Evolutionary conservation across 2,888 invertebrate species (phyloP).

Genomic region (Stenotaenia linearis): DNA sequence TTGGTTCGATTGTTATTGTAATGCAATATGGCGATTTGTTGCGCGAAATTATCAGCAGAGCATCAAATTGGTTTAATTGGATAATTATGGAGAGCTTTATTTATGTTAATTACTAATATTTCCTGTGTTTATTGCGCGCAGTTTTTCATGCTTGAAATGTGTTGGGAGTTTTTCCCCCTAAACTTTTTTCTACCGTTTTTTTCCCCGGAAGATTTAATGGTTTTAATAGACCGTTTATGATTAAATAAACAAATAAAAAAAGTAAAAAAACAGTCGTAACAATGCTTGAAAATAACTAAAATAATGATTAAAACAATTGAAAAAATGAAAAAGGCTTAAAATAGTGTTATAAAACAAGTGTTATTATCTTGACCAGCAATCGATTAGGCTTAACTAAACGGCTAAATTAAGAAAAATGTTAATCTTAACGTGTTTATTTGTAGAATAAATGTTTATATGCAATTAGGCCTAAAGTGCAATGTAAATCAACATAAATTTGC

Average conservation of each 20-base stretch:
- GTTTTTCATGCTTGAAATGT: neutral
- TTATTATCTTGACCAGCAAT: no score
- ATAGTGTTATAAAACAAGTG: no score
- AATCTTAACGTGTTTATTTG: neutral
- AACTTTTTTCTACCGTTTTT: neutral
- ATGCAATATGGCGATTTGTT: neutral
- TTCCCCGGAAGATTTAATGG: neutral
- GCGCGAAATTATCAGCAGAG: neutral
- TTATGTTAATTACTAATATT: neutral
- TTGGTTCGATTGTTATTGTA: neutral
- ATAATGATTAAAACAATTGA: no score
- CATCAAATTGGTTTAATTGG: neutral
- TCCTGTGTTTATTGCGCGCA: neutral
- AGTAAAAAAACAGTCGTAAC: no score
- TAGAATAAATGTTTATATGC: neutral
- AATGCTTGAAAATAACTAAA: no score
- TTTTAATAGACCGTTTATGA: neutral
- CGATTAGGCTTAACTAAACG: no score
- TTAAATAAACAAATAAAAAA: neutral
- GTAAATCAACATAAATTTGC: neutral
- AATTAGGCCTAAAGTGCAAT: conserved; percentile 4
- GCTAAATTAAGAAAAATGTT: no score
- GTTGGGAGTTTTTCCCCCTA: neutral
- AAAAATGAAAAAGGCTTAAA: no score
- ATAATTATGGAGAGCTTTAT: neutral